Base-by-base conservation (phyloP, 2,113 vertebrate species). In the Amblyopsis rosae region DNA sequence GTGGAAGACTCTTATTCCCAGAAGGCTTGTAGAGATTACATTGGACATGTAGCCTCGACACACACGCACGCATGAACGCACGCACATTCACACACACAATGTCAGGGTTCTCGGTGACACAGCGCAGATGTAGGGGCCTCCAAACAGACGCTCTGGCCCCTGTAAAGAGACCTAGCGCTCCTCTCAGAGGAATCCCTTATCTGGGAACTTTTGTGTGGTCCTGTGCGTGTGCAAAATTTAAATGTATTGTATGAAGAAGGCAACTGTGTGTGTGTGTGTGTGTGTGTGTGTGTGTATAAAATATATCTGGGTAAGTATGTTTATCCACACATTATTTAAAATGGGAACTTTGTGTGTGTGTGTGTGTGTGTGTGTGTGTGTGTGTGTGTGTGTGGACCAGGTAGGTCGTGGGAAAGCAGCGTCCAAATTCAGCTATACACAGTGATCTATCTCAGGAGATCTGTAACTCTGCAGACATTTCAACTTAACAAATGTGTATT, bases 21-120 rank as follows among this genome's bases (percentile, higher is more conserved):
- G 70, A 65, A 76, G 64, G 67, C 75, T 75, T 56, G 63, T 35
- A 46, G 65, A 79, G 75, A 80, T 87, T 82, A 87, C 59, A 64
- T 45, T 10, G 45, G 67, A 48, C 60, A 67, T 3, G 3, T 57
- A 63, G 54, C 69, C 65, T 55, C 77, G 49, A 72, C 72, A 73
- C 49, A 50, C 49, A 53, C 50, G 15, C 35, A 41, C 35, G 7
- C 16, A 50, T 11, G 13, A 46, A 49, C 9, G 6, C 54, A 56
- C 17, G 3, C 57, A 59, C 57, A 59, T n/a, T n/a, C 57, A 32
- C 57, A 59, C 57, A 59, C 16, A 50, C 12, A 50, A 47, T 50
- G 17, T 17, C 54, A 76, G 35, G 49, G 60, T 54, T 65, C 56
- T 63, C 67, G 32, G 59, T 67, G 69, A 78, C 59, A 66, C 73